Base-by-base conservation (phyloP, 1,140 invertebrate genomes). In the Aradophagus sp. region DNA sequence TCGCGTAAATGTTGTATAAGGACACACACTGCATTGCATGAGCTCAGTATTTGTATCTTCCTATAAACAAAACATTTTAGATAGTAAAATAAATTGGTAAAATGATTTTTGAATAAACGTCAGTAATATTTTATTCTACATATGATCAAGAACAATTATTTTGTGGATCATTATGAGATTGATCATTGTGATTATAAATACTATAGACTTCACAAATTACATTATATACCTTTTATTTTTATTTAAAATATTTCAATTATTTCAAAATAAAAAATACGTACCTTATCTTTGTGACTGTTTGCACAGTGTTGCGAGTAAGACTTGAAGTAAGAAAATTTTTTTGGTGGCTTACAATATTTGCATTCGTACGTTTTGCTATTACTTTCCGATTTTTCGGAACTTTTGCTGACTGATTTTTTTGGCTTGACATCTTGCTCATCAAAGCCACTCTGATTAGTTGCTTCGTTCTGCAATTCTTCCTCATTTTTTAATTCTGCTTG, bases 301-400 rank as follows among this genome's bases (percentile, higher is more conserved):
- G 86, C 87, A 26, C 87, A 79, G 75, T 92, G 91, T 67, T 89
- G 87, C 1, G 91, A 79, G 68, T 88, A 91, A 23, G 86, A 84
- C 38, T 89, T 86, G 1, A 91, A 88, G 73, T 87, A 90, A 4
- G 86, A 83, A 0, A 83, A 74, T 20, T 52, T 74, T 19, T 74
- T 78, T 0, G 59, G 2, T 0, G 80, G 75, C 16, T 77, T 75
- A 36, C 80, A 82, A 11, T 38, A 61, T 38, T 78, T 80, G 53
- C 81, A 84, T 15, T 81, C 78, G 59, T 82, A 82, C n/a, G 44
- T 1, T 11, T 67, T 69, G 7, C 26, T 47, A 2, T 19, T 39
- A 14, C 17, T 42, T 16, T 59, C 67, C 6, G 27, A 19, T 39
- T 74, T 74, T 7, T 81, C 78, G 1, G 56, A 15, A 47, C 16